A percentile compares a stretch with the other conserved stretches of the same genome.
phyloP scores from a whole-genome alignment of 1,140 invertebrate genomes.

The Ostrea edulis region DNA sequence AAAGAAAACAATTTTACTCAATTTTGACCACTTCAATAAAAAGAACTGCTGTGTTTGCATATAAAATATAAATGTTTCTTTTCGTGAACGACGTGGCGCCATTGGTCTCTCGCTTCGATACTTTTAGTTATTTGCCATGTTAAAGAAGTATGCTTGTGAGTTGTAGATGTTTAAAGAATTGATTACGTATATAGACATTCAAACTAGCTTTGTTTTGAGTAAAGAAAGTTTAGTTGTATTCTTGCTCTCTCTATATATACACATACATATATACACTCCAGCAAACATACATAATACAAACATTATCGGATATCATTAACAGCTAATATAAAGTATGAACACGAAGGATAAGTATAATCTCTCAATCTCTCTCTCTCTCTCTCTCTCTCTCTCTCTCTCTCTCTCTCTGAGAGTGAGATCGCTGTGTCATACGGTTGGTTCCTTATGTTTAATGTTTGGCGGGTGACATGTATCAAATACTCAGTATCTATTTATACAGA shows the following conservation, averaged over 20 bases:
- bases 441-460: constrained; percentile 18
- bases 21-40: not conserved
- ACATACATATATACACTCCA: not conserved
- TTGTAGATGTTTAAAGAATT: constrained; percentile 4
- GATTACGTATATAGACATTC: constrained; percentile 31
- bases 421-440: not conserved
- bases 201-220: constrained; percentile 25
- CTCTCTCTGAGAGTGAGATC: not conserved
- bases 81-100: not conserved
- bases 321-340: not conserved
- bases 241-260: not conserved
- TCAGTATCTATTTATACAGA: constrained; percentile 33
- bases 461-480: constrained; percentile 24
- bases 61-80: constrained; percentile 20
- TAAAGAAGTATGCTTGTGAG: not conserved
- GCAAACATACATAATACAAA: not conserved
- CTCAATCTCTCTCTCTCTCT: not conserved
- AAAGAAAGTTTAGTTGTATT: constrained; percentile 30
- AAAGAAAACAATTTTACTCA: constrained; percentile 5
- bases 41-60: not conserved
- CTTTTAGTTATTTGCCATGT: not conserved
- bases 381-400: too few relatives aligned
- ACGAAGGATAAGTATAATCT: not conserved
- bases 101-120: not conserved
- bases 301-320: constrained; percentile 11